Evolutionary conservation across 2,113 vertebrate genomes (phyloP), one percentile per base, ranked within the genome.

Genomic region (Siniperca knerii): DNA sequence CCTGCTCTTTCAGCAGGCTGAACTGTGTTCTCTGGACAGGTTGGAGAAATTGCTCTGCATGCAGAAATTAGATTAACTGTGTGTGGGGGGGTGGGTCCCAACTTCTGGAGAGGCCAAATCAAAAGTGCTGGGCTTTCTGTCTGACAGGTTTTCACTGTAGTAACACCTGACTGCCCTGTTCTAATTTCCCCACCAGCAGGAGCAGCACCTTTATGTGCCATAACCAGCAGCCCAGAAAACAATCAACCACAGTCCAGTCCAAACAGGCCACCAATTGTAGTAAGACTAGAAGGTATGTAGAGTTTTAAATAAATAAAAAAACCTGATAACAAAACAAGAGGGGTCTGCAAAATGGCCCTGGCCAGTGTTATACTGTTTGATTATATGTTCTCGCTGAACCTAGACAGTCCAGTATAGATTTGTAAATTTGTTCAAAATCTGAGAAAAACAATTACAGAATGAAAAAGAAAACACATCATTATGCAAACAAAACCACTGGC

Each of bases 41-140:
- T 35, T 67, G 29, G 54, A 77, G 69, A 80, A 73, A 84, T 69
- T 74, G 79, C 68, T 65, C 64, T 73, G 37, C 46, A 77, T 73
- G 73, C 61, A 85, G 50, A 74, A 90, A 90, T 81, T 82, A 83
- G 87, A 79, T 85, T 87, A 89, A 86, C 76, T 75, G 60, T 75
- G 13, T 13, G 42, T 1, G 42, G 81, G 64, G 29, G 54, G 8
- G 61, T 1, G 29, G 29, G 29, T 29, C 29, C 29, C 29, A 29
- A 29, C 29, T 29, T 29, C 29, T 29, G 29, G 29, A 29, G 29
- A 29, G 73, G 77, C 70, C 64, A 54, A 72, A 78, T 82, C 50
- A 75, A 84, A 87, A 35, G 68, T 74, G 37, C 44, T 75, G 20
- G 81, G 42, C 64, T 78, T 72, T 84, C 35, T 70, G 57, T 82